These are phyloP conservation scores for Oscheius sp. DNA, from an alignment of 2,888 invertebrate genomes.

Conservation along the genomic window DNA sequence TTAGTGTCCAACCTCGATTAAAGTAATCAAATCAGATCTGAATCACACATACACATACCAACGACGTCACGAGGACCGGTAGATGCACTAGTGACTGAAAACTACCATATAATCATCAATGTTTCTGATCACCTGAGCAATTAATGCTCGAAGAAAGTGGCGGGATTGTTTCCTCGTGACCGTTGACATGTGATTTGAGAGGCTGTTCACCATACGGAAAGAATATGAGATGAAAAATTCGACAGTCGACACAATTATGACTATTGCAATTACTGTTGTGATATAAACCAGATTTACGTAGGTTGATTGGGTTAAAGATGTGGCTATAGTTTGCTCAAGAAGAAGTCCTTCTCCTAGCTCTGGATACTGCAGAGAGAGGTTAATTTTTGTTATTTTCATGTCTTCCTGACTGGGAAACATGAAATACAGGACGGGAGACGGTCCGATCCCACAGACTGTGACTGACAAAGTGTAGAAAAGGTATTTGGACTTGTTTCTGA, in stretches of 20 bases:
- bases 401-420: conserved; percentile 2
- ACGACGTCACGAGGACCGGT: background rate
- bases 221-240: background rate
- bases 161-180: conserved; percentile 7
- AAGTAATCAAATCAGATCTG: background rate
- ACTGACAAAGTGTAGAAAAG: background rate
- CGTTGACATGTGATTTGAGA: conserved; percentile 11
- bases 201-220: background rate
- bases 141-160: conserved; percentile 7
- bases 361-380: background rate
- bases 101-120: background rate
- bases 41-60: background rate
- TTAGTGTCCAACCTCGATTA: conserved; percentile 2
- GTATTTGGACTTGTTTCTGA: background rate
- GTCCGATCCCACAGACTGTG: background rate
- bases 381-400: background rate
- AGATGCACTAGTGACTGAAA: conserved; percentile 11
- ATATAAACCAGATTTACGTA: conserved; percentile 5
- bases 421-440: background rate
- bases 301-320: background rate
- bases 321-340: conserved; percentile 2
- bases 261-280: background rate
- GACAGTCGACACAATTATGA: background rate
- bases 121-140: background rate
- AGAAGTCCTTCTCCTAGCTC: background rate